phyloP scores from a whole-genome alignment of 2,888 invertebrate species.

The Mesorhabditis spiculigera region DNA sequence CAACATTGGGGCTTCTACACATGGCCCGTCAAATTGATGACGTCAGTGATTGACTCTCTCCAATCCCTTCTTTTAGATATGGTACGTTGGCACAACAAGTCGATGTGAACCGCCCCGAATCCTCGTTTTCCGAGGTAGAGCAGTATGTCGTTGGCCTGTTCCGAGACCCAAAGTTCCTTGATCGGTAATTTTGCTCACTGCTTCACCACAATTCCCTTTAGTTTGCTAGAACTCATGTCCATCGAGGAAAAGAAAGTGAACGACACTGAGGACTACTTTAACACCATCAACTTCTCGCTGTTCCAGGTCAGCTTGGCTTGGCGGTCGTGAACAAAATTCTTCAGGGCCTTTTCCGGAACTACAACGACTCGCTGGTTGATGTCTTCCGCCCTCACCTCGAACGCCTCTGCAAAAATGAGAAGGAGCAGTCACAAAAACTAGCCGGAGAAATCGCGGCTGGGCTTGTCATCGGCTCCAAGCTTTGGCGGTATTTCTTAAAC shows the following conservation, averaged over 20 bases:
- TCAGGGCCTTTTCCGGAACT: slow-evolving; percentile 73
- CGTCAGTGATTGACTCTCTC: slow-evolving; percentile 14
- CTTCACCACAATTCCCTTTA: slow-evolving; percentile 17
- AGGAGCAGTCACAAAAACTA: slow-evolving; percentile 61
- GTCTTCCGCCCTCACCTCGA: slow-evolving; percentile 70
- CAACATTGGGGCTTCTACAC: slow-evolving; percentile 66
- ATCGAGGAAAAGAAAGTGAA: slow-evolving; percentile 74
- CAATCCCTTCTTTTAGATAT: slow-evolving; percentile 23
- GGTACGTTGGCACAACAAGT: slow-evolving; percentile 42
- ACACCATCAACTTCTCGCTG: slow-evolving; percentile 69
- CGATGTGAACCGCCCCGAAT: slow-evolving; percentile 33
- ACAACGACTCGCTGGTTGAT: slow-evolving; percentile 70
- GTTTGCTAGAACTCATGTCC: slow-evolving; percentile 34
- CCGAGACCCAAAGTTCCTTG: slow-evolving; percentile 22
- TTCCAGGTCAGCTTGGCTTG: slow-evolving; percentile 69
- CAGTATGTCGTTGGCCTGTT: slow-evolving; percentile 38
- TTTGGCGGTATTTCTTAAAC: slow-evolving; percentile 31
- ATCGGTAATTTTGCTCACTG: not conserved
- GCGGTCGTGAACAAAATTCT: slow-evolving; percentile 13
- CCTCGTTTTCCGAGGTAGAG: slow-evolving; percentile 33
- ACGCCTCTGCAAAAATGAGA: slow-evolving; percentile 60
- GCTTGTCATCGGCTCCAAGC: slow-evolving; percentile 71
- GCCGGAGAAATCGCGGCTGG: slow-evolving; percentile 79
- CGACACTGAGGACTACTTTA: slow-evolving; percentile 70
- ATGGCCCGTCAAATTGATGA: slow-evolving; percentile 63